Conservation (phyloP, 2,113 vertebrate species). For the Colossoma macropomum region DNA sequence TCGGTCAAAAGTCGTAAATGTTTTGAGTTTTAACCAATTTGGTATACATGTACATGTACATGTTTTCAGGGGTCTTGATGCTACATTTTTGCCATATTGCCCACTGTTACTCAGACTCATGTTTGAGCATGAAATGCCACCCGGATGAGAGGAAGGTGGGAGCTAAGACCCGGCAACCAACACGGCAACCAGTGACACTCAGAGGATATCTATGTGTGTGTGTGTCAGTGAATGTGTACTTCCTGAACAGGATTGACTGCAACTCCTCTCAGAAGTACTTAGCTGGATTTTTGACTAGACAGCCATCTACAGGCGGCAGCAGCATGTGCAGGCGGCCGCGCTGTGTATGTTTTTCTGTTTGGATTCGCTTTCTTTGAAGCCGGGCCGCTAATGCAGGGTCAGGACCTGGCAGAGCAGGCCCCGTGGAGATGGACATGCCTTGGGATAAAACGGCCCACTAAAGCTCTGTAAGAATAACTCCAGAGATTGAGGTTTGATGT, state of each 20-base stretch:
- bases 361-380: slow-evolving; percentile 59
- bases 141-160: slow-evolving; percentile 23
- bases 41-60: too few relatives aligned
- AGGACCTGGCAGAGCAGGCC: slow-evolving; percentile 49
- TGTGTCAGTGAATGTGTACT: slow-evolving; percentile 13
- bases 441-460: slow-evolving; percentile 58
- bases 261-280: slow-evolving; percentile 25
- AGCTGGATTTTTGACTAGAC: slow-evolving; percentile 69
- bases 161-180: not conserved
- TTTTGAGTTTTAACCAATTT: too few relatives aligned
- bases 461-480: slow-evolving; percentile 51
- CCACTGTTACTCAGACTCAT: not conserved
- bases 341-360: slow-evolving; percentile 49
- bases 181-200: slow-evolving; percentile 1
- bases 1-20: too few relatives aligned
- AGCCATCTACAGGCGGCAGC: slow-evolving; percentile 78
- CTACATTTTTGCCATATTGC: too few relatives aligned
- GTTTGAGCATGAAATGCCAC: not conserved
- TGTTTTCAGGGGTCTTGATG: too few relatives aligned
- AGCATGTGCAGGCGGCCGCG: slow-evolving; percentile 39
- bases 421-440: slow-evolving; percentile 59
- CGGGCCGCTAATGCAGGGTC: slow-evolving; percentile 58
- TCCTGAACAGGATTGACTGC: slow-evolving; percentile 21
- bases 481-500: slow-evolving; percentile 57
- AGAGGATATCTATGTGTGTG: slow-evolving; percentile 46